Conservation (phyloP, 2,113 vertebrate species). For the Todiramphus chloris region DNA sequence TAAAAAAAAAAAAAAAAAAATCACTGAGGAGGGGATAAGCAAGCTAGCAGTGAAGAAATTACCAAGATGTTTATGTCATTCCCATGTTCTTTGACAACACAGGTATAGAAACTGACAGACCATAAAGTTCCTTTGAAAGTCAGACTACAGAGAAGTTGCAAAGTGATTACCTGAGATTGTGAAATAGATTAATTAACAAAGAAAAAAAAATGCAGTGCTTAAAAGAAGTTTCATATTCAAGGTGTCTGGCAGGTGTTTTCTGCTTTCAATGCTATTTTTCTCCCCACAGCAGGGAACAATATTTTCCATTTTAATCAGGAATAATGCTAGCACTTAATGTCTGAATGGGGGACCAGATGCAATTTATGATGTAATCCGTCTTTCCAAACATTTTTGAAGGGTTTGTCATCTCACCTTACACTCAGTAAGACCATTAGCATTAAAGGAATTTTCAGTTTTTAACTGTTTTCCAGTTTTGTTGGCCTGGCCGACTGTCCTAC, state of each 20-base stretch:
- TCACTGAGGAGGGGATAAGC: background rate
- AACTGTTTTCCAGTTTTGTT: background rate
- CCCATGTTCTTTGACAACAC: background rate
- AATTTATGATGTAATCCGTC: background rate
- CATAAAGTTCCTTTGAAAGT: conserved; percentile 22
- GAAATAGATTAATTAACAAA: conserved; percentile 67
- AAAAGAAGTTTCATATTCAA: conserved; percentile 51
- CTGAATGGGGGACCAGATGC: background rate
- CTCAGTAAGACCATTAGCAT: background rate
- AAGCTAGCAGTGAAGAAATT: background rate
- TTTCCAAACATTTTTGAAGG: background rate
- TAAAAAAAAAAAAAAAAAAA: background rate
- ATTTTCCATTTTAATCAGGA: conserved; percentile 14
- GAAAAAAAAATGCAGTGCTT: conserved; percentile 32
- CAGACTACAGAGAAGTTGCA: background rate
- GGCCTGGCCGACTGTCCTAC: background rate
- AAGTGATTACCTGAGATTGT: conserved; percentile 59
- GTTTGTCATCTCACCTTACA: background rate
- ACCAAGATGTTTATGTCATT: background rate
- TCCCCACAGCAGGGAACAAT: background rate
- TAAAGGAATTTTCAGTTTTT: background rate
- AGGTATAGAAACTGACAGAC: background rate
- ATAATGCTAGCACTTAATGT: background rate
- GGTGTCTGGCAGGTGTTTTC: conserved; percentile 59
- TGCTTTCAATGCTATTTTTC: conserved; percentile 3